A percentile compares a stretch with the other conserved stretches of the same genome.
phyloP scores from a whole-genome alignment of 2,888 invertebrate species.

The Nomada ferruginata region DNA sequence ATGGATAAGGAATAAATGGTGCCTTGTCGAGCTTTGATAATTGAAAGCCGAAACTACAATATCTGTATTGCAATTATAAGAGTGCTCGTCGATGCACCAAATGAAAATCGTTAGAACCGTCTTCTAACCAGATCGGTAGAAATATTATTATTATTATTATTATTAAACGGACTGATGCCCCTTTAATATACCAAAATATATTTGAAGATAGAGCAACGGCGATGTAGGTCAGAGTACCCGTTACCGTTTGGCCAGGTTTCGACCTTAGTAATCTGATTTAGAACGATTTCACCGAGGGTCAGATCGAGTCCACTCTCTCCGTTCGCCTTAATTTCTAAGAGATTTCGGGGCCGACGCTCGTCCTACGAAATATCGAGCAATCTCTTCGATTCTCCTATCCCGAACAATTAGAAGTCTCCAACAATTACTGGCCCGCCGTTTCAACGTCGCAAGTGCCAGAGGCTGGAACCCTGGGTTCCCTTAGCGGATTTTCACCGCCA shows the following conservation, averaged over 20 bases:
- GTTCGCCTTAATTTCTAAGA: no score
- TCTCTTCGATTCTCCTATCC: no score
- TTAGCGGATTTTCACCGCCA: neutral
- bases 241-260: neutral
- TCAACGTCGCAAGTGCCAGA: neutral
- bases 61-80: neutral
- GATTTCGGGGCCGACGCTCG: no score
- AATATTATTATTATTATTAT: no score
- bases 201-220: neutral
- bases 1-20: no score
- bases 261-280: slow-evolving; percentile 49
- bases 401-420: no score
- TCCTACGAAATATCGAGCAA: no score
- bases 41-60: neutral
- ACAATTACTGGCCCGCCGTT: no score
- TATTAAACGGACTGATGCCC: no score
- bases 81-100: neutral
- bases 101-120: neutral
- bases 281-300: slow-evolving; percentile 50
- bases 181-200: no score
- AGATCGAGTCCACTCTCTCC: neutral
- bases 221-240: neutral
- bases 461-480: neutral
- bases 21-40: slow-evolving; percentile 6
- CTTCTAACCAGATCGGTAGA: no score